Conservation (phyloP, 2,113 vertebrate species). For the Siniperca knerii region DNA sequence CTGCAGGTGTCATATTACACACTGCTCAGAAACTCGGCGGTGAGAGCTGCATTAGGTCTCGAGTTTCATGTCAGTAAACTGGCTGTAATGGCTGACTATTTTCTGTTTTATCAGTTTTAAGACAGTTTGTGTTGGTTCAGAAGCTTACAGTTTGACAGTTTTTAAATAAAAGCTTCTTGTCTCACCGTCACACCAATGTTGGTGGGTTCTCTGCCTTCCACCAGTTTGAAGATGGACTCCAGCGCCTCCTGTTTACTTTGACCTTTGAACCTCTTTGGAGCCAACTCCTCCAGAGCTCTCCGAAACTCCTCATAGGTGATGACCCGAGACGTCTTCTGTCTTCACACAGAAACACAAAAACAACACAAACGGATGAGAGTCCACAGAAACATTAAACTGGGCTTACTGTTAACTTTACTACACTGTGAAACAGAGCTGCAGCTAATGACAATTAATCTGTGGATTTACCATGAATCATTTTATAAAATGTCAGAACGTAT, state of each 20-base stretch:
- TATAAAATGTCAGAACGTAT: no score
- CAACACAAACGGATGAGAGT: neutral
- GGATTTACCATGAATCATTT: neutral
- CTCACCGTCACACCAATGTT: conserved; percentile 93
- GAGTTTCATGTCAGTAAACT: no score
- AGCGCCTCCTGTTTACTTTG: conserved; percentile 92
- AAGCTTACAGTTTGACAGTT: neutral
- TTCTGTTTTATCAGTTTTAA: no score
- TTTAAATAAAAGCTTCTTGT: neutral
- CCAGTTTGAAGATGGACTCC: conserved; percentile 88
- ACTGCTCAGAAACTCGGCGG: no score
- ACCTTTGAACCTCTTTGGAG: conserved; percentile 92
- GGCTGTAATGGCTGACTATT: no score
- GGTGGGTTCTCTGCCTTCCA: conserved; percentile 90
- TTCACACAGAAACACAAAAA: conserved; percentile 63
- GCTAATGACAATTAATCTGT: neutral
- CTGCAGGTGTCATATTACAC: no score
- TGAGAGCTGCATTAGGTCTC: no score
- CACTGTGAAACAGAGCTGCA: neutral
- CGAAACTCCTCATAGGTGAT: conserved; percentile 94
- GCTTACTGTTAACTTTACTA: no score
- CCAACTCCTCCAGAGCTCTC: conserved; percentile 91
- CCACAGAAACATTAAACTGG: no score
- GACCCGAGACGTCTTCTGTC: conserved; percentile 92
- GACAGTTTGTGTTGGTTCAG: no score